Evolutionary conservation across 2,888 invertebrate genomes (phyloP), one percentile per base, ranked within the genome.

Genomic region (Apamea anceps): DNA sequence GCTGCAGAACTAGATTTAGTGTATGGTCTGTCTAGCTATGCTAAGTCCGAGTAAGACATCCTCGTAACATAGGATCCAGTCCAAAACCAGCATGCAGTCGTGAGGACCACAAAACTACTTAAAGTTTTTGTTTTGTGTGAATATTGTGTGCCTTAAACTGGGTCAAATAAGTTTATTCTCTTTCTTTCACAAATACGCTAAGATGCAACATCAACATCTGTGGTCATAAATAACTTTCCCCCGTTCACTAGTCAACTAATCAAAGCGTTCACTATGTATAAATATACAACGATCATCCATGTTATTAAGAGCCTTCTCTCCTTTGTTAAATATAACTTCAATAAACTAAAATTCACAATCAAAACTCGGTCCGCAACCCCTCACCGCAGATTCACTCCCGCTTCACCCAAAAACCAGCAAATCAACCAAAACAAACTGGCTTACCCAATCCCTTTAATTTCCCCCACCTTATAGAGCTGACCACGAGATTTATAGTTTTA

Each of bases 401-500:
- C 57, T 80, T 74, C 79, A 57, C 81, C 86, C 81, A 62, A 89
- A 84, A 88, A 82, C 81, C 77, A 86, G 82, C 84, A 86, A 88
- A 85, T 88, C 88, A 86, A 82, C 75, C 75, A 84, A 85, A 87
- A 86, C 85, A 90, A 90, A 91, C 86, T 89, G 84, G 79, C 79
- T 88, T 86, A 77, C 87, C 62, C 51, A 67, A 89, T 89, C 88
- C 92, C 89, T 90, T 91, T 92, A 93, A 93, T 93, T 93, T 91
- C 90, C 87, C 78, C 65, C 28, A 86, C 84, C 90, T 90, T 88
- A 90, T 89, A 88, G 90, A 88, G 87, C 87, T 89, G 90, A 90
- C 89, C 88, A 77, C 85, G 91, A 95, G 95, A 96, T 96, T 96
- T 96, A 96, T 95, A 91, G 95, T 92, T 94, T 94, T 95, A 96